Conservation (phyloP, 2,113 vertebrate species). For the Dryoscopus gambensis region DNA sequence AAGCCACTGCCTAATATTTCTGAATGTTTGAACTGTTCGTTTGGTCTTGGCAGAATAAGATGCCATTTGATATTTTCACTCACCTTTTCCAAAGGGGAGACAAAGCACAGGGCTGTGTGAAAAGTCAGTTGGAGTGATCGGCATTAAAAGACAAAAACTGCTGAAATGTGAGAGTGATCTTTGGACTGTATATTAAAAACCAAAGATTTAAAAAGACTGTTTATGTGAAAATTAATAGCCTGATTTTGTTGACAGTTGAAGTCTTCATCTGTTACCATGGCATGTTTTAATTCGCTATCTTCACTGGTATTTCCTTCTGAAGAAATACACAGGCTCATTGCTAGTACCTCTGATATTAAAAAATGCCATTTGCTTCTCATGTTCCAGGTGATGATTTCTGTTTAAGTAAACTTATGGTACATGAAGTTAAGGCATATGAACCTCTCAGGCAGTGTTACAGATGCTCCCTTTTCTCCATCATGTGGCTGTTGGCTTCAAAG, state of each 20-base stretch:
- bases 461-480: background rate
- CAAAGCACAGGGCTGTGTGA: background rate
- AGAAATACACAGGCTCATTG: background rate
- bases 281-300: constrained; percentile 49
- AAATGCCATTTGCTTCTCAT: background rate
- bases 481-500: background rate
- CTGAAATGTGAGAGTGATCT: constrained; percentile 41
- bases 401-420: background rate
- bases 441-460: background rate
- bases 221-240: constrained; percentile 43
- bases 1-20: background rate
- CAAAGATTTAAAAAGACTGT: constrained; percentile 27
- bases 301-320: constrained; percentile 15
- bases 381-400: background rate
- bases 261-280: constrained; percentile 50
- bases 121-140: background rate
- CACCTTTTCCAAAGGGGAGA: constrained; percentile 17
- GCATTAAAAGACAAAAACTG: constrained; percentile 53
- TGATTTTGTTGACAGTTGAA: constrained; percentile 55
- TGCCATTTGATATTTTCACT: constrained; percentile 39
- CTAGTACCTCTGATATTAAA: background rate
- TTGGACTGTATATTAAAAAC: constrained; percentile 40
- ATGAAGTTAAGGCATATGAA: background rate
- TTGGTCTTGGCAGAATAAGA: constrained; percentile 36
- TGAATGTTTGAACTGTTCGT: background rate